These are phyloP conservation scores for Chorisops tibialis DNA, from an alignment of 2,888 invertebrate species.

Conservation along the genomic window DNA sequence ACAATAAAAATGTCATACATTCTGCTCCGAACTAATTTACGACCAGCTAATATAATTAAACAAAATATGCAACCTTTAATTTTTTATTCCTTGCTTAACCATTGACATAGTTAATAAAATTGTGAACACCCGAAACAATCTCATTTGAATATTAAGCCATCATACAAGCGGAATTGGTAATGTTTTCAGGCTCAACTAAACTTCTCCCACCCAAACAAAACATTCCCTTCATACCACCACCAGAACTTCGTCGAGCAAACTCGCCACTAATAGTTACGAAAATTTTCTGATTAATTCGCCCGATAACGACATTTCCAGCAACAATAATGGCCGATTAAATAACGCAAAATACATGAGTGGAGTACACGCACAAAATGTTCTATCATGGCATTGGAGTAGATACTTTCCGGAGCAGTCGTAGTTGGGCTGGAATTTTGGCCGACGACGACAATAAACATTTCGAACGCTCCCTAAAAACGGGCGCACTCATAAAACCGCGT, in stretches of 20 bases:
- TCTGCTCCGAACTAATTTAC: too few species aligned
- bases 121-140: too few species aligned
- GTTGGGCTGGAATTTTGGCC: background rate
- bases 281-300: constrained; percentile 5
- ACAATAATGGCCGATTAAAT: constrained; percentile 30
- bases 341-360: constrained; percentile 23
- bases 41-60: too few species aligned
- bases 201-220: background rate
- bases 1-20: too few species aligned
- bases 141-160: constrained; percentile 19
- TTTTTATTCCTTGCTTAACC: too few species aligned
- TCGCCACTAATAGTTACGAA: background rate
- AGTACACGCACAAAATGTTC: constrained; percentile 20
- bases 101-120: too few species aligned
- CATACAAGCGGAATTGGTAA: constrained; percentile 9
- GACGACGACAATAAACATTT: background rate
- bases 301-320: constrained; percentile 13
- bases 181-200: constrained; percentile 18
- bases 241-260: too few species aligned
- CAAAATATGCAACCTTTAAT: too few species aligned
- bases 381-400: background rate
- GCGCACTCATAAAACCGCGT: background rate
- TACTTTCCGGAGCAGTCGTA: background rate
- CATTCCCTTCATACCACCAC: too few species aligned
- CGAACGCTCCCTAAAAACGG: background rate